A percentile compares a stretch with the other conserved stretches of the same genome.
These are phyloP conservation scores for Coleophora flavipennella DNA, from an alignment of 2,888 invertebrate genomes.

Conservation along the genomic window DNA sequence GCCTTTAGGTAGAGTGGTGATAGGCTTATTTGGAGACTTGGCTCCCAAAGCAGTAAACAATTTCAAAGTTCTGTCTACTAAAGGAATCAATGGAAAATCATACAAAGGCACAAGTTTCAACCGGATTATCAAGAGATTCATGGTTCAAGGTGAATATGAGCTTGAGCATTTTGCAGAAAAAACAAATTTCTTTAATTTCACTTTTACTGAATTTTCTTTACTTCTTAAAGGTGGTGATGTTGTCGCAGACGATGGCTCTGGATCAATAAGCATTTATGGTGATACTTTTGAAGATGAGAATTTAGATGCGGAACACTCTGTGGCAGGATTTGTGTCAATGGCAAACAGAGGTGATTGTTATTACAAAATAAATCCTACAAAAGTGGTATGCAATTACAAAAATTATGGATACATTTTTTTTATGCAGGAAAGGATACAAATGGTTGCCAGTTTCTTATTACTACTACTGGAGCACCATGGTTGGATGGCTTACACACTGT, in stretches of 20 bases:
- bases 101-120: slow-evolving; percentile 88
- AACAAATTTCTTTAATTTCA: too few relatives aligned
- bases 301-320: slow-evolving; percentile 83
- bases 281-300: slow-evolving; percentile 90
- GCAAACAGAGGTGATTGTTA: slow-evolving; percentile 79
- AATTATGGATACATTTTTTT: slow-evolving; percentile 4
- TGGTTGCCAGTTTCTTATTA: slow-evolving; percentile 96
- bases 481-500: slow-evolving; percentile 90
- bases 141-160: slow-evolving; percentile 84
- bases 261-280: slow-evolving; percentile 90
- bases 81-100: slow-evolving; percentile 81
- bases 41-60: slow-evolving; percentile 91
- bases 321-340: slow-evolving; percentile 92
- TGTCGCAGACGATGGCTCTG: slow-evolving; percentile 84
- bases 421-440: slow-evolving; percentile 85
- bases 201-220: too few relatives aligned
- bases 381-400: too few relatives aligned
- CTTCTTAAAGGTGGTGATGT: slow-evolving; percentile 92
- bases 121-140: slow-evolving; percentile 89
- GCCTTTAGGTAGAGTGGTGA: slow-evolving; percentile 81
- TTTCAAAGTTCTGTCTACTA: slow-evolving; percentile 84
- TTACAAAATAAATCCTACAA: too few relatives aligned
- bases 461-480: slow-evolving; percentile 90
- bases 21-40: slow-evolving; percentile 91
- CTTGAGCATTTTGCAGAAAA: too few relatives aligned